Evolutionary conservation across 2,888 invertebrate species (phyloP), one percentile per base, ranked within the genome.

Genomic region (Leucozona laternaria): DNA sequence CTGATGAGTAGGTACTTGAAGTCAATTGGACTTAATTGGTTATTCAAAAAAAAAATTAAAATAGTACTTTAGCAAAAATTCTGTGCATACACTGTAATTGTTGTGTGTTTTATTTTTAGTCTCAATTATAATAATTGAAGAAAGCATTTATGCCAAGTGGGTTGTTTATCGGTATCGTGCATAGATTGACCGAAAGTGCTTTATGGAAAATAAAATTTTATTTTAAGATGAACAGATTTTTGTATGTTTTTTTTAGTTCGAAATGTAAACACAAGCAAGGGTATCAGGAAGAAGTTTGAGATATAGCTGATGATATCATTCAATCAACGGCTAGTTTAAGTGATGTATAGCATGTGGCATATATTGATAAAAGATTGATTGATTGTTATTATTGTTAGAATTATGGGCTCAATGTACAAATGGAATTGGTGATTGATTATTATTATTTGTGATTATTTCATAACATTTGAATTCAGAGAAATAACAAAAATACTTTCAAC

Each of bases 21-120:
- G 60, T 83, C 73, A 79, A 83, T 83, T 78, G 83, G 57, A n/a
- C 79, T 83, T 68, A 83, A 83, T 78, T 83, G 78, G 60, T 70
- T 57, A 48, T 45, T 43, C 17, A 62, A 43, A 62, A 58, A 15
- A 17, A 34, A 58, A 13, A 58, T 5, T 15, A 8, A 62, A 22
- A 31, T 10, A 57, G 11, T 11, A 57, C 45, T 48, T 17, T 8
- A 17, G 13, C 6, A 55, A 5, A 2, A 55, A 15, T 48, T 57
- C 57, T 57, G 17, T 37, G 20, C 6, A 50, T 15, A 10, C 48
- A 48, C 20, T 11, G 55, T 28, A 5, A 31, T 17, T 55, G 55
- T 34, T 15, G 17, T 40, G 7, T 31, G 31, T 79, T 53, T 31
- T 60, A 53, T 78, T 70, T 50, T 53, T 50, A 28, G 40, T 60